Evolutionary conservation across 2,113 vertebrate species (phyloP).

Genomic region (Chaetura pelagica): DNA sequence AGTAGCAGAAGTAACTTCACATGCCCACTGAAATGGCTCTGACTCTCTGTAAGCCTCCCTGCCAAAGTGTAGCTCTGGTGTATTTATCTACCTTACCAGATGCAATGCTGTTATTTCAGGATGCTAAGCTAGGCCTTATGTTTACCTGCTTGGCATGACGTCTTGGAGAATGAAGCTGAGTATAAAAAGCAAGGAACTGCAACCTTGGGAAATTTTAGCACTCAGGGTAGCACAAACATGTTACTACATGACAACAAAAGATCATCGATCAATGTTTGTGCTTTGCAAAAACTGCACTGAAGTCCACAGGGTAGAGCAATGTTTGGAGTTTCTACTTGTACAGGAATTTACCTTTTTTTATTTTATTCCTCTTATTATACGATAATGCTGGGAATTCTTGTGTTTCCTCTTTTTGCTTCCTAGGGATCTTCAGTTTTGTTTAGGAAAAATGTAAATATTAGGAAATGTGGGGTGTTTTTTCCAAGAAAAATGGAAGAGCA

Average conservation of each 20-base stretch:
- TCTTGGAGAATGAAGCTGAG: not conserved
- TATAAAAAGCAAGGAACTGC: not conserved
- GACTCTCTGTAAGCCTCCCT: not conserved
- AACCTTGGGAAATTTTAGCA: not conserved
- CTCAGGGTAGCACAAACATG: fast-evolving
- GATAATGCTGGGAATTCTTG: not conserved
- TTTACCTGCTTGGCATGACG: not conserved
- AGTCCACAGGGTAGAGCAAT: not conserved
- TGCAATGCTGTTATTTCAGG: not conserved
- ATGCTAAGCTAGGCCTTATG: not conserved
- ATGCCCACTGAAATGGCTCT: fast-evolving
- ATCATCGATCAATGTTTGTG: not conserved
- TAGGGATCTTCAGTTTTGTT: not conserved
- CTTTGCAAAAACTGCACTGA: not conserved
- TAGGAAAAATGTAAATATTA: not conserved
- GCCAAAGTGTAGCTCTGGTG: not conserved
- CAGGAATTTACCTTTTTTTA: not conserved
- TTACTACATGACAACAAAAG: not conserved
- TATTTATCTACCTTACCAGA: not conserved
- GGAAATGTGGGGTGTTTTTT: not conserved
- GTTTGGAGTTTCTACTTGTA: not conserved
- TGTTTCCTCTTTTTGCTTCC: not conserved
- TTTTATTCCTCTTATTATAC: not conserved
- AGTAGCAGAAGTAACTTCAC: not conserved
- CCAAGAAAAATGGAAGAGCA: not conserved